Base-by-base conservation (phyloP, 2,888 invertebrate genomes). In the Ischnura elegans region DNA sequence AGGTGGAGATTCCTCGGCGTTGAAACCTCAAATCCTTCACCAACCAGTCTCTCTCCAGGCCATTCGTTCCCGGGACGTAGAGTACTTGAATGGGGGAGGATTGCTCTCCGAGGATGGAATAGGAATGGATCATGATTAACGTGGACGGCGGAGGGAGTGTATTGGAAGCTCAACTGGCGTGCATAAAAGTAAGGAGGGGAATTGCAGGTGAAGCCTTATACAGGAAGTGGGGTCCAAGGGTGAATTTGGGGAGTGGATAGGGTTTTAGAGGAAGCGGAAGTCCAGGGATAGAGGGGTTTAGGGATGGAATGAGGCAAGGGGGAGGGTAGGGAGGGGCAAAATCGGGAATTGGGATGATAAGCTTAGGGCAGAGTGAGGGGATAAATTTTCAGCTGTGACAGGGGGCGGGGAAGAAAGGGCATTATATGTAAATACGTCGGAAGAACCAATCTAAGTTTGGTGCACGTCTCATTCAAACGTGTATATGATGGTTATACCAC, bases 71-170 rank as follows among this genome's bases (percentile, higher is more conserved):
- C n/a, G n/a, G n/a, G n/a, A n/a, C n/a, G 51, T 19, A 25, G 61
- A 61, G 25, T 25, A 25, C 25, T 21, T 16, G 61, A 8, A 61
- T 25, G 8, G 25, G 36, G 36, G 76, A 36, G 76, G 13, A 76
- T 13, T 36, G 29, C 36, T 61, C 0, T 43, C 43, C 42, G 61
- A 45, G 90, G 61, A 43, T 61, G 66, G 90, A 90, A 90, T 90
- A 90, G 90, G 66, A 90, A 90, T 90, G 90, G 90, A 90, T 90
- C 90, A 43, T 90, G 90, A 90, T 90, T 90, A 90, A 66, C 66
- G 90, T n/a, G 66, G 86, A 55, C 29, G 87, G 61, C 16, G 19
- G 43, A 66, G 43, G 66, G n/a, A 45, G 86, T n/a, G 46, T 25
- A 25, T 13, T 55, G 87, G 55, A 42, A 4, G 87, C 16, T 36